Evolutionary conservation across 2,888 invertebrate genomes (phyloP), one percentile per base, ranked within the genome.

Genomic region (Anthophora plumipes): DNA sequence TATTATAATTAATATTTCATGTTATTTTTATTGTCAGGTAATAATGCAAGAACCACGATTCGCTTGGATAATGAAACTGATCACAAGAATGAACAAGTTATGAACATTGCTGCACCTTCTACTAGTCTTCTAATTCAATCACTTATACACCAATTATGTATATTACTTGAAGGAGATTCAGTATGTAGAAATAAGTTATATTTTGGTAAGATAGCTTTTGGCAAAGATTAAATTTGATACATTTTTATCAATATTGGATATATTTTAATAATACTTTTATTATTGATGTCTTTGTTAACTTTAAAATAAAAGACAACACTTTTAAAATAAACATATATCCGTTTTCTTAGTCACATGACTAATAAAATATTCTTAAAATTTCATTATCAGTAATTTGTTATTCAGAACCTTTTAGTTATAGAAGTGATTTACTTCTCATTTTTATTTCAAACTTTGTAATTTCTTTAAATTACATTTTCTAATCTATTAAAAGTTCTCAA

Each of bases 111-210:
- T 8, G 94, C 95, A 17, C 95, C 96, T 25, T 95, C 96, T 0
- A 95, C 95, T 67, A 96, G 96, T 90, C 94, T 97, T 8, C 93
- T 97, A 0, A 96, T 97, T 50, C 96, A 96, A 90, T 96, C 96
- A 2, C 94, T 97, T 0, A 95, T 97, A 55, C 95, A 96, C 91
- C 95, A 96, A 90, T 93, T 96, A 17, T 96, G 96, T 90, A 93
- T 94, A 6, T 93, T 96, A 17, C 94, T 96, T 14, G 96, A 96
- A 92, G 94, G 95, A 79, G 96, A 97, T 90, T 91, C 93, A 20
- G 89, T 91, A 5, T 94, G 95, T 84, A 95, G 96, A 22, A 94
- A 95, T 79, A 94, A 94, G 83, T 94, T 96, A 1, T 97, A 96
- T 92, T 94, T 95, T 84, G 94, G 94, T 94, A 89, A 77, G 73